Percentiles rank a stretch among this genome's conserved stretches.
Evolutionary conservation across 92 coral and sea anemone species (phyloP).

Genomic region (Palythoa caribaeorum): DNA sequence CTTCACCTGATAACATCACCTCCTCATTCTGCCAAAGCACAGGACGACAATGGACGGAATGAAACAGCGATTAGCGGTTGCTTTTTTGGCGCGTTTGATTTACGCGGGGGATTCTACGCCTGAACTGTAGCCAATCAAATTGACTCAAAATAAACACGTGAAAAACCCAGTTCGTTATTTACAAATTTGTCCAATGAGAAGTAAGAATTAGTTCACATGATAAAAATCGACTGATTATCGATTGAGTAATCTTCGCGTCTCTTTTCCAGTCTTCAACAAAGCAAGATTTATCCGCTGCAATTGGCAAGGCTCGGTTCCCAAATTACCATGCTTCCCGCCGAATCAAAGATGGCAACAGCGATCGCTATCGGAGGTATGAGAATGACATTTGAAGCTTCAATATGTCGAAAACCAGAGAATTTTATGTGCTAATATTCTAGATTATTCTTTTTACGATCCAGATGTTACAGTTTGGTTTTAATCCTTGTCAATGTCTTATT

Average conservation of each 20-base stretch:
- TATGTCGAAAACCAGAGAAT: not conserved
- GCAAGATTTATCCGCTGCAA: slow-evolving; percentile 24
- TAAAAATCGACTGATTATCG: slow-evolving; percentile 35
- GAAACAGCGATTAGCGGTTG: slow-evolving; percentile 74
- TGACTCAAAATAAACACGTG: slow-evolving; percentile 62
- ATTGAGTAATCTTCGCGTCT: slow-evolving; percentile 31
- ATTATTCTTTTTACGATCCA: not conserved
- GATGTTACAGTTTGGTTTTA: not conserved
- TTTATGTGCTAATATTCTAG: not conserved
- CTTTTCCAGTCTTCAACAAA: slow-evolving; percentile 30
- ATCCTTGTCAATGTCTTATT: not conserved
- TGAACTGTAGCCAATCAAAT: slow-evolving; percentile 76
- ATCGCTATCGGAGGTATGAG: slow-evolving; percentile 65
- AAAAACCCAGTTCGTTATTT: slow-evolving; percentile 37
- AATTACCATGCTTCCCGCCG: slow-evolving; percentile 82
- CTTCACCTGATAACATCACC: slow-evolving; percentile 48
- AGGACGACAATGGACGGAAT: slow-evolving; percentile 21
- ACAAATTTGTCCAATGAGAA: slow-evolving; percentile 52
- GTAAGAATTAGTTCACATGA: not conserved
- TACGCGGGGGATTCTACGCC: slow-evolving; percentile 90
- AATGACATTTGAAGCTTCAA: not conserved
- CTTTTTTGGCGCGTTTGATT: slow-evolving; percentile 96
- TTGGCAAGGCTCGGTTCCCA: slow-evolving; percentile 63
- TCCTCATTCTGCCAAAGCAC: slow-evolving; percentile 42
- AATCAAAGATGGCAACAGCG: slow-evolving; percentile 79